phyloP scores from a whole-genome alignment of 1,140 invertebrate genomes.

The Drosophila mojavensis region DNA sequence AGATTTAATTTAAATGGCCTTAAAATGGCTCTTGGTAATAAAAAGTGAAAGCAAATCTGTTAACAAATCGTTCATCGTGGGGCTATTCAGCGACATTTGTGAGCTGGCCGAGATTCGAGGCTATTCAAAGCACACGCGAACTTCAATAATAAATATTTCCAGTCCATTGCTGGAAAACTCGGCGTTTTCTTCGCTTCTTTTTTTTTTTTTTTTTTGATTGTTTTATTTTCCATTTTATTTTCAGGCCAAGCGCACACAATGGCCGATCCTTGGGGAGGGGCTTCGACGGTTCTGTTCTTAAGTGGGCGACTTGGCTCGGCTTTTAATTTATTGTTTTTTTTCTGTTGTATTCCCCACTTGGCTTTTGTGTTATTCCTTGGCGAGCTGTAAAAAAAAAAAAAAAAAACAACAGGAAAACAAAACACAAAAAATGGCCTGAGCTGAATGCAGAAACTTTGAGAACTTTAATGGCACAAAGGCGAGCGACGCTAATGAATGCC shows the following conservation, averaged over 20 bases:
- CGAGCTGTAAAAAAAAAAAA: constrained; percentile 6
- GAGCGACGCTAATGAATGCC: constrained; percentile 49
- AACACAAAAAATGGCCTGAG: not conserved
- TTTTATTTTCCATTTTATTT: constrained; percentile 23
- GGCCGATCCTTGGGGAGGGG: not conserved
- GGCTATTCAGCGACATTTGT: not conserved
- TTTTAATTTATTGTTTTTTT: constrained; percentile 58
- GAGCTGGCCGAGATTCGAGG: no score
- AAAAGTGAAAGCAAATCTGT: not conserved
- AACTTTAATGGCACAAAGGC: constrained; percentile 43
- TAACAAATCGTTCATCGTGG: not conserved
- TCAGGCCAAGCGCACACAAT: constrained; percentile 23
- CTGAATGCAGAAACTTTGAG: constrained; percentile 44
- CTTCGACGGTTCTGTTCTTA: constrained; percentile 8
- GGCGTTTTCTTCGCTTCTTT: no score
- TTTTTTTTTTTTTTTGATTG: not conserved
- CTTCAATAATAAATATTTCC: constrained; percentile 14
- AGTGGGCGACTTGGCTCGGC: constrained; percentile 22
- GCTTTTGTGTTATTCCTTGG: constrained; percentile 40
- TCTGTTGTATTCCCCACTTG: constrained; percentile 1
- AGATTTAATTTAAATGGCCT: not conserved
- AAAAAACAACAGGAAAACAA: not conserved
- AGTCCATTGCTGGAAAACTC: not conserved
- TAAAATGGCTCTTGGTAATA: not conserved
- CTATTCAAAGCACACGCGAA: not conserved